A percentile compares a stretch with the other conserved stretches of the same genome.
phyloP scores from a whole-genome alignment of 2,888 invertebrate species.

The Drosophila suboccidentalis region DNA sequence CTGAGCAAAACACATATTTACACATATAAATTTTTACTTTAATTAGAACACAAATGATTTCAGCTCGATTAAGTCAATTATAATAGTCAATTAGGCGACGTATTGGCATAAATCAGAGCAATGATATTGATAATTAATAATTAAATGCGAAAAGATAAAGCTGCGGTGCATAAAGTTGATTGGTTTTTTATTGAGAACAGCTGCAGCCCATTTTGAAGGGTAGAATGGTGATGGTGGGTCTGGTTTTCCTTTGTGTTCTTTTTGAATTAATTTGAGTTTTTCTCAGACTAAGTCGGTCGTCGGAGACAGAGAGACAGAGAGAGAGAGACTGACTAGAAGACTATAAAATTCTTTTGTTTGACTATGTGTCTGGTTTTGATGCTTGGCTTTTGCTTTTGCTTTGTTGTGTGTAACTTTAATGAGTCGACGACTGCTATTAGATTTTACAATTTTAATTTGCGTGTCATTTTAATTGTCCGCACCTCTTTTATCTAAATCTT shows the following conservation, averaged over 20 bases:
- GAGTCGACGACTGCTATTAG: slow-evolving; percentile 39
- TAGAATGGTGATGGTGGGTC: slow-evolving; percentile 19
- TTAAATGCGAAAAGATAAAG: neutral
- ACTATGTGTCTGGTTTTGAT: slow-evolving; percentile 14
- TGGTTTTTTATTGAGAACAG: slow-evolving; percentile 9
- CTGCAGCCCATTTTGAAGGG: slow-evolving; percentile 16
- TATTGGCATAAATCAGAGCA: neutral
- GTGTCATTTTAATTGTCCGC: slow-evolving; percentile 53
- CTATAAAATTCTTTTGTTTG: slow-evolving; percentile 32
- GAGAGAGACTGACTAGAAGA: neutral
- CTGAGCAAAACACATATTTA: neutral
- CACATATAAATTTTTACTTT: neutral
- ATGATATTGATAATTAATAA: slow-evolving; percentile 3
- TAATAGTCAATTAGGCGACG: slow-evolving; percentile 1
- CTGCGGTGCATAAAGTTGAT: neutral
- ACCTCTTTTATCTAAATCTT: slow-evolving; percentile 48
- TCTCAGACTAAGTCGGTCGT: slow-evolving; percentile 25
- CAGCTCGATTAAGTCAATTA: neutral
- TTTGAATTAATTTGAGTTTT: slow-evolving; percentile 10
- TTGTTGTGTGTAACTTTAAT: slow-evolving; percentile 44
- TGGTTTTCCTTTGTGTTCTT: slow-evolving; percentile 15
- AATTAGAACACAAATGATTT: neutral
- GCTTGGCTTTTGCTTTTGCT: slow-evolving; percentile 10
- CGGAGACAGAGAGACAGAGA: neutral
- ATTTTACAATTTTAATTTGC: slow-evolving; percentile 70